Percentiles rank a stretch among this genome's conserved stretches.
These are phyloP conservation scores for Euura saliciscinereae DNA, from an alignment of 1,140 invertebrate genomes.

Conservation along the genomic window DNA sequence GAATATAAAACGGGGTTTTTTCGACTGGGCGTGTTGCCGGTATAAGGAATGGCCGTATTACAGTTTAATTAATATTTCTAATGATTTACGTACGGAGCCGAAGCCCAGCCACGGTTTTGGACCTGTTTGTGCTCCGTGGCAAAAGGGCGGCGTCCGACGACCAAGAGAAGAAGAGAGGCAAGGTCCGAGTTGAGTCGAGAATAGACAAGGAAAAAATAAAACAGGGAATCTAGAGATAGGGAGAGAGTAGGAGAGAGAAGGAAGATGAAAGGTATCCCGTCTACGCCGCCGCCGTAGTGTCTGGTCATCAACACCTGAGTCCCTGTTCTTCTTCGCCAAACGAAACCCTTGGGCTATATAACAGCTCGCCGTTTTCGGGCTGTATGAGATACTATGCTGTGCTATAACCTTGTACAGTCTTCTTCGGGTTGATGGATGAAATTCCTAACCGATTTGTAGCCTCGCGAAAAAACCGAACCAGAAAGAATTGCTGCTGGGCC, in stretches of 20 bases:
- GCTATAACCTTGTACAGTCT: slow-evolving; percentile 31
- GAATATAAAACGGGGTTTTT: slow-evolving; percentile 4
- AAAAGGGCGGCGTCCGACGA: slow-evolving; percentile 3
- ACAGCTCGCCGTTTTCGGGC: slow-evolving; percentile 17
- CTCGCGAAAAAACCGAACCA: slow-evolving; percentile 49
- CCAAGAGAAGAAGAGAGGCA: slow-evolving; percentile 14
- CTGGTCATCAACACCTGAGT: slow-evolving; percentile 57
- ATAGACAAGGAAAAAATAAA: slow-evolving; percentile 29
- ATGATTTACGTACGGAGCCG: background rate
- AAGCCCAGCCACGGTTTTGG: background rate
- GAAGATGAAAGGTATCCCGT: slow-evolving; percentile 51
- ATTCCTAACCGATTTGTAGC: slow-evolving; percentile 42
- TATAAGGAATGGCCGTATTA: slow-evolving; percentile 1
- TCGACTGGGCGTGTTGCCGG: background rate
- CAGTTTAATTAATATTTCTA: slow-evolving; percentile 8
- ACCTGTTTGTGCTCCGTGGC: background rate
- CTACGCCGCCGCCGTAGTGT: slow-evolving; percentile 43
- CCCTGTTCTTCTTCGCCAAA: slow-evolving; percentile 22
- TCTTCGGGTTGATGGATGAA: slow-evolving; percentile 50
- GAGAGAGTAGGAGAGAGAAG: slow-evolving; percentile 40
- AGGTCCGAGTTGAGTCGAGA: slow-evolving; percentile 15
- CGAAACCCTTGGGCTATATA: slow-evolving; percentile 35
- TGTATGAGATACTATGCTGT: slow-evolving; percentile 27
- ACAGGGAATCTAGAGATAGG: slow-evolving; percentile 26
- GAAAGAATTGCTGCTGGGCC: slow-evolving; percentile 44